These are phyloP conservation scores for Drosophila phalerata DNA, from an alignment of 2,888 invertebrate genomes.

Conservation along the genomic window DNA sequence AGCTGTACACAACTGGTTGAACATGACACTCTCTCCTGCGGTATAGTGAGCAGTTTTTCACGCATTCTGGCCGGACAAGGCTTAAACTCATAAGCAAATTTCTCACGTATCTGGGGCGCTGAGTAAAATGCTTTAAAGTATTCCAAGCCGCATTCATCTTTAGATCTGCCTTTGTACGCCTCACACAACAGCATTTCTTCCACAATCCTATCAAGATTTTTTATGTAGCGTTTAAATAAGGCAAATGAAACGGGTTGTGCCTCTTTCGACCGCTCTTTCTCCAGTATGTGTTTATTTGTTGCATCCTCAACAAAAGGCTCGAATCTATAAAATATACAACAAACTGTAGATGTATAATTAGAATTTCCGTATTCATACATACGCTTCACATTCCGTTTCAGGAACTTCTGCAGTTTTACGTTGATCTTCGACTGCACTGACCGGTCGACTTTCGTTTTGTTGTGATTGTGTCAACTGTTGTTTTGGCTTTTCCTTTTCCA, in stretches of 20 bases:
- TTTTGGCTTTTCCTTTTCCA: not conserved
- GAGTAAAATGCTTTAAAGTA: conserved; percentile 55
- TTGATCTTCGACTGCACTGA: not conserved
- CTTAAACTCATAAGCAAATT: conserved; percentile 32
- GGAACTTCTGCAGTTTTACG: not conserved
- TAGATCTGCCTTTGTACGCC: conserved; percentile 30
- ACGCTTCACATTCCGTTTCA: conserved; percentile 3
- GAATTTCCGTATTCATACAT: not conserved
- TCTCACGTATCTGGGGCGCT: conserved; percentile 35
- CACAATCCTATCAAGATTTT: conserved; percentile 42
- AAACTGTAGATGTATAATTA: not conserved
- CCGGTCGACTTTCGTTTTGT: not conserved
- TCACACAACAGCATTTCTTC: conserved; percentile 35
- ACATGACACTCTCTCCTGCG: not conserved
- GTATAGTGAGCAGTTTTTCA: conserved; percentile 18
- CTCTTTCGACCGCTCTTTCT: not conserved
- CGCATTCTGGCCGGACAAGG: conserved; percentile 47
- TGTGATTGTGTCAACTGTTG: not conserved
- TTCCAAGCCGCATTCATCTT: conserved; percentile 26
- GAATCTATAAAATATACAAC: not conserved
- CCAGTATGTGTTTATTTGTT: not conserved
- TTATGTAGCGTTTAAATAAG: conserved; percentile 14
- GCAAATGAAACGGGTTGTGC: not conserved
- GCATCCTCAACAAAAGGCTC: not conserved
- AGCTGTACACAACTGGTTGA: too few relatives aligned